Conservation (phyloP, 2,888 invertebrate species). For the Pterostichus madidus region DNA sequence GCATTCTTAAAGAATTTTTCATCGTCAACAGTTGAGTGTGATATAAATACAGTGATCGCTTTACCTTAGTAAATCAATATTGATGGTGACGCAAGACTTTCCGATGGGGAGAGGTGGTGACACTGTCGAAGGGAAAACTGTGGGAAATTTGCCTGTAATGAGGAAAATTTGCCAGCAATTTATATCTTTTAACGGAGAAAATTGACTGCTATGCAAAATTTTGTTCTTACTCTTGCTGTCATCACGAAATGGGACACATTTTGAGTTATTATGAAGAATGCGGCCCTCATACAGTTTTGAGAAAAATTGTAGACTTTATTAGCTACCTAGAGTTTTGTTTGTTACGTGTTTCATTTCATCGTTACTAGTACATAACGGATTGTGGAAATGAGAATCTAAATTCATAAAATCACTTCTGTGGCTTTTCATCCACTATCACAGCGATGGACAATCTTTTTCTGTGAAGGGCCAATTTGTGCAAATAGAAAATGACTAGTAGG, state of each 20-base stretch:
- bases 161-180: slow-evolving; percentile 56
- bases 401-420: too few relatives aligned
- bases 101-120: slow-evolving; percentile 13
- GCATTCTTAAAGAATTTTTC: slow-evolving; percentile 58
- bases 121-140: slow-evolving; percentile 14
- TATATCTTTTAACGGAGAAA: slow-evolving; percentile 55
- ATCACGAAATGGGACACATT: slow-evolving; percentile 32
- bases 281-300: neutral
- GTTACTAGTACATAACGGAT: too few relatives aligned
- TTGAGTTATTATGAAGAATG: slow-evolving; percentile 30
- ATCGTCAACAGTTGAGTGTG: slow-evolving; percentile 53
- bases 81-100: slow-evolving; percentile 53
- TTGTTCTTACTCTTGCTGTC: slow-evolving; percentile 43
- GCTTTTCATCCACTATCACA: too few relatives aligned
- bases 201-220: slow-evolving; percentile 55
- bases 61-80: slow-evolving; percentile 53
- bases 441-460: too few relatives aligned
- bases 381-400: too few relatives aligned
- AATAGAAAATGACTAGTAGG: too few relatives aligned
- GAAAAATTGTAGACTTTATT: too few relatives aligned
- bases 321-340: too few relatives aligned
- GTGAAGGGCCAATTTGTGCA: too few relatives aligned
- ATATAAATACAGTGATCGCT: slow-evolving; percentile 56
- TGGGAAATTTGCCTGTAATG: slow-evolving; percentile 46
- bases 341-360: too few relatives aligned